These are phyloP conservation scores for Pseudorhombus dupliciocellatus DNA, from an alignment of 2,113 vertebrate genomes.

Conservation along the genomic window DNA sequence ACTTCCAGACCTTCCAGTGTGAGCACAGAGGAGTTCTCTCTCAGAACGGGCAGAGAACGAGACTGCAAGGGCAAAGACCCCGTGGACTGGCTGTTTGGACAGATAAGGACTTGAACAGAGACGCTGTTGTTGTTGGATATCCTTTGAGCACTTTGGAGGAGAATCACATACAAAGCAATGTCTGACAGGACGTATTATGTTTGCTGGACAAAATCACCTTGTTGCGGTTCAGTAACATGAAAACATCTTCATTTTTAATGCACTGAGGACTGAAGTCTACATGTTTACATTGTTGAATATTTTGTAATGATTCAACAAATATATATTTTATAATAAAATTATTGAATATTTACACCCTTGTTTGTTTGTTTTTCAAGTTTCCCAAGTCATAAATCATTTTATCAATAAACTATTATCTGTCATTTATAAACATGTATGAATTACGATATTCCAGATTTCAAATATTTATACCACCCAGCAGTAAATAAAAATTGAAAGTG, in stretches of 20 bases:
- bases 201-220: conserved; percentile 13
- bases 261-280: conserved; percentile 38
- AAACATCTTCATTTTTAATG: conserved; percentile 59
- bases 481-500: no score
- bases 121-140: not conserved
- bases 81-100: conserved; percentile 82
- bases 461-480: no score
- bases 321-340: conserved; percentile 59
- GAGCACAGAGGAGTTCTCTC: conserved; percentile 67
- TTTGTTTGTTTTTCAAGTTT: conserved; percentile 15
- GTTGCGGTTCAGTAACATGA: conserved; percentile 1
- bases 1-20: conserved; percentile 55
- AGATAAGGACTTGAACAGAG: conserved; percentile 64
- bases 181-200: conserved; percentile 6
- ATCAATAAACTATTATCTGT: not conserved
- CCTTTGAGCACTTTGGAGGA: not conserved
- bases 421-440: no score
- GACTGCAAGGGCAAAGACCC: conserved; percentile 75
- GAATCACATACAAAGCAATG: not conserved
- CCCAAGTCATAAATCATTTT: not conserved
- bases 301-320: conserved; percentile 24
- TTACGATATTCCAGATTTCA: no score
- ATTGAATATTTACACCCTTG: conserved; percentile 11
- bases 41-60: conserved; percentile 62
- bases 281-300: conserved; percentile 58